Conservation (phyloP, 2,113 vertebrate species). For the Opisthocomus hoazin region DNA sequence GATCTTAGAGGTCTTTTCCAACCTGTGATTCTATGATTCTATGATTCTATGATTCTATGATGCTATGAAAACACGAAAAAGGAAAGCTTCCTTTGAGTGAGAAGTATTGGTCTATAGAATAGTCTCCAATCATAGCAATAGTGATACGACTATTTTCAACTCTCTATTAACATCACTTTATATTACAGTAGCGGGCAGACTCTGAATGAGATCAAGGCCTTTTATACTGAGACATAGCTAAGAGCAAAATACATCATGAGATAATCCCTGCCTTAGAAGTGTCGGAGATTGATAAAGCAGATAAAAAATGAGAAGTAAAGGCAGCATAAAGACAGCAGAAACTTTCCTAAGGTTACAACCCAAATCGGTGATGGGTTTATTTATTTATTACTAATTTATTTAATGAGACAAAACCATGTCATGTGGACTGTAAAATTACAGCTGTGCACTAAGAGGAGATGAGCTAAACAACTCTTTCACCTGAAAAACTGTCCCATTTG, state of each 20-base stretch:
- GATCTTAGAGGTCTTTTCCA: too few relatives aligned
- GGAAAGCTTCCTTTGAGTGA: background rate
- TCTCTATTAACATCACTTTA: background rate
- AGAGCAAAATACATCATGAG: background rate
- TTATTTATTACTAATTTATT: background rate
- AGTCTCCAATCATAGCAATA: background rate
- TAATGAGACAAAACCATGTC: background rate
- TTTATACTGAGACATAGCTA: background rate
- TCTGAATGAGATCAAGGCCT: background rate
- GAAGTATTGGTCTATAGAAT: background rate
- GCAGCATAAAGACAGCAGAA: background rate
- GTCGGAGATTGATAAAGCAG: background rate
- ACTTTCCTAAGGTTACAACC: background rate
- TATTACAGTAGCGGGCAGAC: background rate
- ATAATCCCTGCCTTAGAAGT: background rate
- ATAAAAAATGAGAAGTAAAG: background rate
- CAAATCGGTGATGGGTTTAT: background rate
- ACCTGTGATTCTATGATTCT: too few relatives aligned
- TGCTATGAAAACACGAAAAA: background rate
- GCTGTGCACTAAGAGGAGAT: background rate
- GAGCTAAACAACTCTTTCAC: background rate
- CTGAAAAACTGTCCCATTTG: background rate
- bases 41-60: too few relatives aligned
- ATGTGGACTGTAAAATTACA: background rate
- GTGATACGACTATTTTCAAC: background rate